Conservation (phyloP, 2,113 vertebrate species). For the Epinephelus fuscoguttatus region DNA sequence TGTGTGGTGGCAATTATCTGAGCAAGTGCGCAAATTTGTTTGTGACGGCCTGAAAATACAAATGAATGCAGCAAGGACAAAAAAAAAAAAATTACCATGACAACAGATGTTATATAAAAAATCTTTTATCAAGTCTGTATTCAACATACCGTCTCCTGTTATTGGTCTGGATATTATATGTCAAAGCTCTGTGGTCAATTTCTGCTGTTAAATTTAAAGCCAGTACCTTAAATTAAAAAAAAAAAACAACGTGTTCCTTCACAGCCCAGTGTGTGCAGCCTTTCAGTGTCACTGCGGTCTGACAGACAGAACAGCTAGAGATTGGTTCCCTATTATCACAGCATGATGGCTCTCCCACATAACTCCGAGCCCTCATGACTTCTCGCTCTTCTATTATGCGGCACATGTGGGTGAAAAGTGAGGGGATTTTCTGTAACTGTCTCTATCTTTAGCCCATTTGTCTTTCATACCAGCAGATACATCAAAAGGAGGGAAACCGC, state of each 20-base stretch:
- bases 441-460: slow-evolving; percentile 44
- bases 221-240: slow-evolving; percentile 17
- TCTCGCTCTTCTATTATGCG: slow-evolving; percentile 57
- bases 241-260: slow-evolving; percentile 14
- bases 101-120: neutral
- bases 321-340: slow-evolving; percentile 60
- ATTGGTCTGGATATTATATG: neutral
- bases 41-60: slow-evolving; percentile 34
- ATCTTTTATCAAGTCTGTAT: neutral
- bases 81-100: neutral
- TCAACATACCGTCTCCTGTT: neutral
- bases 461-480: slow-evolving; percentile 10
- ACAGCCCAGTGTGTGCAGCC: slow-evolving; percentile 15
- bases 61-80: neutral
- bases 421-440: slow-evolving; percentile 53
- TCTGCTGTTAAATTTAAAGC: slow-evolving; percentile 7
- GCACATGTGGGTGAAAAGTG: slow-evolving; percentile 53
- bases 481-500: slow-evolving; percentile 23
- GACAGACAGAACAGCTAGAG: slow-evolving; percentile 43
- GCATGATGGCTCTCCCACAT: slow-evolving; percentile 58
- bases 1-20: slow-evolving; percentile 31
- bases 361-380: slow-evolving; percentile 24
- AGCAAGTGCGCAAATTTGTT: slow-evolving; percentile 36
- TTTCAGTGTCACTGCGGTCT: slow-evolving; percentile 13
- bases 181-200: neutral